Evolutionary conservation across 2,888 invertebrate genomes (phyloP), one percentile per base, ranked within the genome.

Genomic region (Agrotis exclamationis): DNA sequence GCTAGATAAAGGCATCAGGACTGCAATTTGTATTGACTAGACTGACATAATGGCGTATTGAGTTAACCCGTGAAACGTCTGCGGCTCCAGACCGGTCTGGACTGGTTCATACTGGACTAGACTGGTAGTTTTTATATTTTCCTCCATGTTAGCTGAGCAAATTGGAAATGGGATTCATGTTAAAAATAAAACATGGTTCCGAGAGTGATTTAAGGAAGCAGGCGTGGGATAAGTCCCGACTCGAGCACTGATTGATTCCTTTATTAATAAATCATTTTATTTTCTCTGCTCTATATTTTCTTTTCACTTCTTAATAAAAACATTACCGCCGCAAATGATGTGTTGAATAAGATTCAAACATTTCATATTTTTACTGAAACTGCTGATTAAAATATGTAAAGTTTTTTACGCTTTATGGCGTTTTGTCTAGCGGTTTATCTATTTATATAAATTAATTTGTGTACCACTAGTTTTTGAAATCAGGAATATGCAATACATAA

Each of bases 11-110:
- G 74, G 63, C 70, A 69, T 65, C 76, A 72, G 64, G 33, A 44
- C 18, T 73, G 73, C 78, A 86, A 73, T 84, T 82, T 82, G 69
- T 76, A 86, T 80, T 82, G 76, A 79, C 73, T 74, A 63, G 63
- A 48, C 67, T 53, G 54, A 60, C 67, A 75, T 74, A 83, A 71
- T 68, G 53, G 60, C 53, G 51, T 53, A 69, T 45, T 20, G 54
- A 58, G 20, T 63, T 66, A 65, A n/a, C 48, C 47, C 44, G 28
- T 76, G 48, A 62, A 54, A 50, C 39, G 64, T 73, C 53, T 65
- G 73, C 60, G 28, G 53, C 66, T 44, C 51, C 6, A 4, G 51
- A 20, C 24, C 50, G 14, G 33, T 44, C 20, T 47, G 13, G 14
- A 18, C 50, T 45, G n/a, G 18, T 56, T 45, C 11, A 18, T 20